Percentiles rank a stretch among this genome's conserved stretches.
Conservation (phyloP, 1,140 invertebrate genomes). For the Danaus melanippus region DNA sequence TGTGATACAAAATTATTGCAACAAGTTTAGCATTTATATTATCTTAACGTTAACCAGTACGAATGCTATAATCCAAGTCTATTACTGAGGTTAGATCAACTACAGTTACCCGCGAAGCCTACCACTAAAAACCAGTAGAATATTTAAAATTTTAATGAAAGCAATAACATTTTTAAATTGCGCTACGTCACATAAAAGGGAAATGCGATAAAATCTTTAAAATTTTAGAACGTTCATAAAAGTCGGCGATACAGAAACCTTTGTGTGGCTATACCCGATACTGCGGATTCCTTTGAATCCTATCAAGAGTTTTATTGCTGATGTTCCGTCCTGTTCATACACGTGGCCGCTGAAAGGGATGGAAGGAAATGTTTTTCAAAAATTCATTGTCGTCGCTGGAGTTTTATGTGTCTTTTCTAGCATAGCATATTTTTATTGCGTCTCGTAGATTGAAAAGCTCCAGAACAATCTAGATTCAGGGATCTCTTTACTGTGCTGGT, state of each 20-base stretch:
- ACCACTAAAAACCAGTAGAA: too few species aligned
- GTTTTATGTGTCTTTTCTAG: slow-evolving; percentile 57
- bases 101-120: too few species aligned
- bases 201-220: slow-evolving; percentile 45
- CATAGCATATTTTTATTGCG: slow-evolving; percentile 66
- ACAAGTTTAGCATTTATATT: too few species aligned
- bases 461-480: slow-evolving; percentile 14
- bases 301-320: slow-evolving; percentile 64
- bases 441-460: slow-evolving; percentile 59
- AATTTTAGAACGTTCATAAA: slow-evolving; percentile 54
- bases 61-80: too few species aligned
- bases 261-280: slow-evolving; percentile 51
- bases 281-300: slow-evolving; percentile 53
- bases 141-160: too few species aligned
- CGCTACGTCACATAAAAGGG: slow-evolving; percentile 21
- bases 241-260: slow-evolving; percentile 44
- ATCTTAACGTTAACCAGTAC: too few species aligned
- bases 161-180: too few species aligned
- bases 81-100: too few species aligned
- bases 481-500: slow-evolving; percentile 2
- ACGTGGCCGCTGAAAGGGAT: slow-evolving; percentile 38
- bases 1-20: too few species aligned
- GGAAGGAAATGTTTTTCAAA: slow-evolving; percentile 61
- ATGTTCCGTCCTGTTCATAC: slow-evolving; percentile 47
- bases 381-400: slow-evolving; percentile 61